These are phyloP conservation scores for Paralvinella palmiformis DNA, from an alignment of 1,140 invertebrate species.

Conservation along the genomic window DNA sequence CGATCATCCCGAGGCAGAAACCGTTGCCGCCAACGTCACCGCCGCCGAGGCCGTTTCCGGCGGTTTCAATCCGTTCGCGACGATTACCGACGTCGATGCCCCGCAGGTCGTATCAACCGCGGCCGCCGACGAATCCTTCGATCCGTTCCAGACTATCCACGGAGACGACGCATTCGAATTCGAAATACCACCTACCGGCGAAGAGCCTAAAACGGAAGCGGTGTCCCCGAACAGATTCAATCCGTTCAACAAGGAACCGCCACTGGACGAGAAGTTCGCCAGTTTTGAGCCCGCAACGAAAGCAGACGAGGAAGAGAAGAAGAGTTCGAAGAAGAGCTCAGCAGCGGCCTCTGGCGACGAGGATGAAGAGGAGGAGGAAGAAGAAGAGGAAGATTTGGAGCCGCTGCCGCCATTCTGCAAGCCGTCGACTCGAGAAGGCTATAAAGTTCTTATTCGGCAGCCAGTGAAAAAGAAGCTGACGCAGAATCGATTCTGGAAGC, in stretches of 20 bases:
- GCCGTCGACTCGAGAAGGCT: conserved; percentile 74
- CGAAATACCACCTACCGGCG: background rate
- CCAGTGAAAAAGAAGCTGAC: conserved; percentile 99
- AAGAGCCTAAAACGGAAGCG: conserved; percentile 16
- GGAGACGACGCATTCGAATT: conserved; percentile 17
- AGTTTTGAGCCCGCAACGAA: conserved; percentile 33
- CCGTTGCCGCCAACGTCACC: background rate
- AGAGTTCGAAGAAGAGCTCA: conserved; percentile 56
- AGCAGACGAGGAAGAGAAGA: conserved; percentile 22
- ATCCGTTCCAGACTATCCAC: conserved; percentile 25
- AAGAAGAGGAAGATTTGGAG: conserved; percentile 85
- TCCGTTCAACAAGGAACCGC: conserved; percentile 71
- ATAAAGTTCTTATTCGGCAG: conserved; percentile 93
- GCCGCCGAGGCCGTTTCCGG: conserved; percentile 4
- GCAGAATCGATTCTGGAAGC: conserved; percentile 86
- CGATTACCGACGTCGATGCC: conserved; percentile 15
- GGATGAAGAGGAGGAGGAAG: conserved; percentile 68
- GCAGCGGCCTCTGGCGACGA: conserved; percentile 57
- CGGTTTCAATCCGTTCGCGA: conserved; percentile 30
- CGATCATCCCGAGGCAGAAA: too few species aligned
- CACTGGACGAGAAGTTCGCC: conserved; percentile 42
- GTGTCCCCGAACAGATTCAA: conserved; percentile 59
- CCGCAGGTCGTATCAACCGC: background rate
- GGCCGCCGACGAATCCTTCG: conserved; percentile 11
- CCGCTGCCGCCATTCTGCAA: conserved; percentile 86